Percentiles rank a stretch among this genome's conserved stretches.
Evolutionary conservation across 2,113 vertebrate genomes (phyloP).

Genomic region (Acinonyx jubatus): DNA sequence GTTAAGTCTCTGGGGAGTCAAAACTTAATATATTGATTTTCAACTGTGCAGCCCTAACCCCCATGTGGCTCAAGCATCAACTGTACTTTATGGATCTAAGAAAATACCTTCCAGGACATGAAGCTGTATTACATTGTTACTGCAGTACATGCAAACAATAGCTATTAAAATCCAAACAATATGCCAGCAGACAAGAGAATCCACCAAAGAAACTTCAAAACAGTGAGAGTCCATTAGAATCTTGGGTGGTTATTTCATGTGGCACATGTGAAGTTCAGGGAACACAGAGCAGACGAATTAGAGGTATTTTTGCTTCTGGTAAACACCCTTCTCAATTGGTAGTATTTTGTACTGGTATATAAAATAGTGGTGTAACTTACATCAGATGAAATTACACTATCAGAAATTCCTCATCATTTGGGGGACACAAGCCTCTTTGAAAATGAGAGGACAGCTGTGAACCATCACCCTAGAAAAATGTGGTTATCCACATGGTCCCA

Average conservation of each 20-base stretch:
- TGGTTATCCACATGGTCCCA: background rate
- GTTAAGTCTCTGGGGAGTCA: background rate
- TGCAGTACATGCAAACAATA: background rate
- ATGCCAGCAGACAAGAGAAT: background rate
- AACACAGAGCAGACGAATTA: background rate
- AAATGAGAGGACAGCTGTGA: background rate
- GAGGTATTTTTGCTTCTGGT: background rate
- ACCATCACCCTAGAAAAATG: background rate
- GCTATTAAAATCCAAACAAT: background rate
- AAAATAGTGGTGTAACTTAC: background rate
- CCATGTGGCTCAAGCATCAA: background rate
- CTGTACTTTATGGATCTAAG: background rate
- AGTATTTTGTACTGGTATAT: background rate
- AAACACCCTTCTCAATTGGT: background rate
- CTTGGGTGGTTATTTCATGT: background rate
- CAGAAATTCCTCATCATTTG: background rate
- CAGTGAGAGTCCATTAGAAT: background rate
- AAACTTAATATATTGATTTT: background rate
- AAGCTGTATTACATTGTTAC: background rate
- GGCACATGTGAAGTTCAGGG: background rate
- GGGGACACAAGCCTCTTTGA: background rate
- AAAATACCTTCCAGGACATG: background rate
- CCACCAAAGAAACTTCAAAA: background rate
- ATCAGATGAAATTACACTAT: background rate
- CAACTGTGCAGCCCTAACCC: background rate